Percentiles rank a stretch among this genome's conserved stretches.
These are phyloP conservation scores for Pseudachorutes palmiensis DNA, from an alignment of 1,140 invertebrate species.

Conservation along the genomic window DNA sequence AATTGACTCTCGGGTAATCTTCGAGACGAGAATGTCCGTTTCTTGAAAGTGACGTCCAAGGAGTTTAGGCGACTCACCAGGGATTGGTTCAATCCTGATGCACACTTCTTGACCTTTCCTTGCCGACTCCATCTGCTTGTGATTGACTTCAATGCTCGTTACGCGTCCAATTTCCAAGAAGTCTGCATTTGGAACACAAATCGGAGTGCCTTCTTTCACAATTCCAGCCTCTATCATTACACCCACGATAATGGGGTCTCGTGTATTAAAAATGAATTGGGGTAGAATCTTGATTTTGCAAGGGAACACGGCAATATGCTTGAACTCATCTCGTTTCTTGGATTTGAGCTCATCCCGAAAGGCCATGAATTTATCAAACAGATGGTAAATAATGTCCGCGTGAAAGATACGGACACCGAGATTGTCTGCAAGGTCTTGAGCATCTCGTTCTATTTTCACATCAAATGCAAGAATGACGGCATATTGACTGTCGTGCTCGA, in stretches of 20 bases:
- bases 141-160: slow-evolving; percentile 84
- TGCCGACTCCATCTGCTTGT: slow-evolving; percentile 70
- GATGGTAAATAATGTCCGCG: slow-evolving; percentile 99
- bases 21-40: slow-evolving; percentile 88
- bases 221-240: slow-evolving; percentile 93
- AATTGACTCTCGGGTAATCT: slow-evolving; percentile 95
- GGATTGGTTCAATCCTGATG: slow-evolving; percentile 93
- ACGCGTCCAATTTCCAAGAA: slow-evolving; percentile 91
- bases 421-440: slow-evolving; percentile 77
- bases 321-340: slow-evolving; percentile 88
- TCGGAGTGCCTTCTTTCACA: slow-evolving; percentile 88
- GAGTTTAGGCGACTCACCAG: slow-evolving; percentile 95
- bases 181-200: slow-evolving; percentile 78
- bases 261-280: slow-evolving; percentile 92
- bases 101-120: slow-evolving; percentile 96
- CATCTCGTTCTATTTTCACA: slow-evolving; percentile 95
- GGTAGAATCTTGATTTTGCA: slow-evolving; percentile 82
- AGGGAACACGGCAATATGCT: slow-evolving; percentile 94
- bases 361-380: slow-evolving; percentile 94
- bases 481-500: slow-evolving; percentile 95
- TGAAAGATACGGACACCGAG: slow-evolving; percentile 57
- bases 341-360: slow-evolving; percentile 90
- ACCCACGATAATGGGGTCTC: slow-evolving; percentile 95
- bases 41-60: slow-evolving; percentile 96
- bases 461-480: slow-evolving; percentile 98